Percentiles rank a stretch among this genome's conserved stretches.
These are phyloP conservation scores for Daboia siamensis DNA, from an alignment of 2,113 vertebrate species.

Conservation along the genomic window DNA sequence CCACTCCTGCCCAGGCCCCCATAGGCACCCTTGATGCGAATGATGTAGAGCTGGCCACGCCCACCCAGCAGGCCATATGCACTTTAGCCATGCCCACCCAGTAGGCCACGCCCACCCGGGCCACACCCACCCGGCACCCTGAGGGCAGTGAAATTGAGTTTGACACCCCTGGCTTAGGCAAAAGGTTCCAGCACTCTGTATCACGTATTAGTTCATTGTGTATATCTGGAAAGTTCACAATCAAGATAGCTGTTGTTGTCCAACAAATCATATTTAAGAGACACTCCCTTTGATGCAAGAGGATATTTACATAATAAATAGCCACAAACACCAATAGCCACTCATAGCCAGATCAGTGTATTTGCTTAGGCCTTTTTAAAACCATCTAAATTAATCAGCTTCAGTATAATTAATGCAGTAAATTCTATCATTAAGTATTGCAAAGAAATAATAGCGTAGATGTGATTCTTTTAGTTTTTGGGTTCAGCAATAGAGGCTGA, in stretches of 20 bases:
- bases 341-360: neutral
- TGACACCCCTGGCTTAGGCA: neutral
- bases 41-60: too few species aligned
- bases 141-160: too few species aligned
- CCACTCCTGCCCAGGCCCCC: too few species aligned
- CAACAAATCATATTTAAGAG: neutral
- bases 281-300: neutral
- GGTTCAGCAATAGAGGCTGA: neutral
- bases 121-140: too few species aligned
- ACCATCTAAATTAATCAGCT: neutral
- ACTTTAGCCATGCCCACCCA: too few species aligned
- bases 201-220: neutral
- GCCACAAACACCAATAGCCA: neutral
- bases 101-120: too few species aligned
- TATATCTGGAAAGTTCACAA: neutral
- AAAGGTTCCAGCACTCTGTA: neutral
- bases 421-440: neutral
- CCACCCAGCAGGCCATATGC: too few species aligned
- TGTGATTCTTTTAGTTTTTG: neutral
- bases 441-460: neutral
- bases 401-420: neutral
- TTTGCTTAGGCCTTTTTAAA: neutral
- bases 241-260: neutral
- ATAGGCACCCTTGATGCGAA: too few species aligned
- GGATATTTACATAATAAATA: neutral